Evolutionary conservation across 2,113 vertebrate species (phyloP), one percentile per base, ranked within the genome.

Genomic region (Chunga burmeisteri): DNA sequence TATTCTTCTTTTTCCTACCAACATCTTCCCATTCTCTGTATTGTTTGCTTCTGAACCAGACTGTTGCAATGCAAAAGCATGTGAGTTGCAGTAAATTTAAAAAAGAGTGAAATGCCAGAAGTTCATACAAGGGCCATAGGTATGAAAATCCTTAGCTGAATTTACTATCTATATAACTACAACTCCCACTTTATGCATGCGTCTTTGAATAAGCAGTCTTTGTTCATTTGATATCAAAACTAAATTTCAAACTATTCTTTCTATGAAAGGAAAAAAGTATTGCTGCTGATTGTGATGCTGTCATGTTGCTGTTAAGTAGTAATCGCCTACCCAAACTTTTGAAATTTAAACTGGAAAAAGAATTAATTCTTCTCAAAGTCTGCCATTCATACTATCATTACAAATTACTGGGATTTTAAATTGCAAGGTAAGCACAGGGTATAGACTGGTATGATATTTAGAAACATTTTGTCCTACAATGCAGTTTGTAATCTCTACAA

Each of bases 31-130:
- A 21, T 62, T 74, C 44, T 50, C 25, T 81, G 32, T 38, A 12
- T 42, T 25, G 27, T 91, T 88, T 67, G 7, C 25, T 65, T 40
- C 71, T 83, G 63, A 86, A 13, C 23, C 53, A 83, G 61, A 20
- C 3, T 40, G 17, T 38, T 87, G 42, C 0, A 2, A 47, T 52
- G 11, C 19, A 34, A 17, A 11, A 0, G 3, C 18, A 9, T 4
- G 1, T 11, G 34, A 74, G 11, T 7, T 80, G 15, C 9, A 49
- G 55, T 8, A 53, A 50, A 59, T 67, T 32, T 44, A 6, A 72
- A 47, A 26, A 26, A 30, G 25, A 86, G 9, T 18, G 15, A 21
- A 61, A 73, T 44, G 25, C 15, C 36, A 81, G 44, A 46, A 82
- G 59, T 16, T 40, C 1, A 0, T 11, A 5, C 13, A 78, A 50